Evolutionary conservation across 2,888 invertebrate genomes (phyloP).

Genomic region (Melolontha melolontha): DNA sequence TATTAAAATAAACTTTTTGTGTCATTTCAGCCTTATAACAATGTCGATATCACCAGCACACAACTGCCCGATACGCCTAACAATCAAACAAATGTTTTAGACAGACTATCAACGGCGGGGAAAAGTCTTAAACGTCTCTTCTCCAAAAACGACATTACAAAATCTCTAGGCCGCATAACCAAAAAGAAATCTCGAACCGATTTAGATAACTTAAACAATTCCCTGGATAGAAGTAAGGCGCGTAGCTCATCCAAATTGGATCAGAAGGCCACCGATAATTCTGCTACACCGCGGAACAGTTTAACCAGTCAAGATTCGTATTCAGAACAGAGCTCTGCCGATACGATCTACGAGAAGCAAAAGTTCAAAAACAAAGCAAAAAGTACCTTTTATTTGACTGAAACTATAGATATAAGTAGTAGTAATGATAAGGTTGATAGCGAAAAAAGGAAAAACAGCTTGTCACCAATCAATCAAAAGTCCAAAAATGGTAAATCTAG

Average conservation of each 20-base stretch:
- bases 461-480: conserved; percentile 49
- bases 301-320: conserved; percentile 37
- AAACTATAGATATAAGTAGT: conserved; percentile 71
- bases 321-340: conserved; percentile 17
- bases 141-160: conserved; percentile 71
- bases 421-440: conserved; percentile 51
- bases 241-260: conserved; percentile 36
- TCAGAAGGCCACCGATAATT: neutral
- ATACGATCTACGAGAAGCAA: conserved; percentile 45
- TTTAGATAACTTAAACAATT: conserved; percentile 47
- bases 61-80: conserved; percentile 73
- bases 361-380: conserved; percentile 65
- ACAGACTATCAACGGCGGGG: conserved; percentile 72
- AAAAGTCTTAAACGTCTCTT: conserved; percentile 74
- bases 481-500: conserved; percentile 51
- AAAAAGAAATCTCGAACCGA: conserved; percentile 62
- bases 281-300: conserved; percentile 24
- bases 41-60: conserved; percentile 67
- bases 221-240: conserved; percentile 33
- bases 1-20: neutral
- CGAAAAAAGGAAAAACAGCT: conserved; percentile 63
- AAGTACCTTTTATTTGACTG: conserved; percentile 80
- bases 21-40: conserved; percentile 64
- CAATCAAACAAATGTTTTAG: conserved; percentile 70
- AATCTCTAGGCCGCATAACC: conserved; percentile 67